A percentile compares a stretch with the other conserved stretches of the same genome.
Conservation (phyloP, 2,113 vertebrate species). For the Platysteira castanea region DNA sequence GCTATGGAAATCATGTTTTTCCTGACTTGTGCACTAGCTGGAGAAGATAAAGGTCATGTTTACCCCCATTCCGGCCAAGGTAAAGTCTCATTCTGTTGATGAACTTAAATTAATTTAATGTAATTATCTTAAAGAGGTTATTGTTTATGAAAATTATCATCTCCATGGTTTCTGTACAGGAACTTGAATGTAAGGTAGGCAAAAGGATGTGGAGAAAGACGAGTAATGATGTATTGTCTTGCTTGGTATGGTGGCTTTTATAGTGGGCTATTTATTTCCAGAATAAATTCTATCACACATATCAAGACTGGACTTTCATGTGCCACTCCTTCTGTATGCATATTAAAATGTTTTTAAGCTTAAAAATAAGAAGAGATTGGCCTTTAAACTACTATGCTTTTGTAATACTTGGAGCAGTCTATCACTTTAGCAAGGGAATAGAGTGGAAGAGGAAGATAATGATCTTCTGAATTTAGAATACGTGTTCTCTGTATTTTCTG, state of each 20-base stretch:
- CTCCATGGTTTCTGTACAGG: background rate
- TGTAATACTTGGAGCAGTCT: background rate
- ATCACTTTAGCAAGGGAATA: background rate
- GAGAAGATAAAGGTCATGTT: background rate
- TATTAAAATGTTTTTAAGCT: background rate
- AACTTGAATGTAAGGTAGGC: background rate
- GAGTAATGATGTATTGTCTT: background rate
- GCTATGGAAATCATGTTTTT: background rate
- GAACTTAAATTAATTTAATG: background rate
- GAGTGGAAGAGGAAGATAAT: background rate
- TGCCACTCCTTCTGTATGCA: background rate
- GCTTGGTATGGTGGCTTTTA: background rate
- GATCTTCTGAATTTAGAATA: background rate
- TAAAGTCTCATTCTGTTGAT: fast-evolving
- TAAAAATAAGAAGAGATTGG: background rate
- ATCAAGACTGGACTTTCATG: background rate
- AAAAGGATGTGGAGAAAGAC: background rate
- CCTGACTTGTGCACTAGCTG: background rate
- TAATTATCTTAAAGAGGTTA: background rate
- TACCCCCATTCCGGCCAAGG: background rate
- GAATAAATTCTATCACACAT: background rate
- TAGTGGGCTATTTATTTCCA: background rate
- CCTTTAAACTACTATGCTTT: background rate
- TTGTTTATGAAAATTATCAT: background rate
- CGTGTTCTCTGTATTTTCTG: background rate